Base-by-base conservation (phyloP, 2,888 invertebrate species). In the Oscheius sp. region DNA sequence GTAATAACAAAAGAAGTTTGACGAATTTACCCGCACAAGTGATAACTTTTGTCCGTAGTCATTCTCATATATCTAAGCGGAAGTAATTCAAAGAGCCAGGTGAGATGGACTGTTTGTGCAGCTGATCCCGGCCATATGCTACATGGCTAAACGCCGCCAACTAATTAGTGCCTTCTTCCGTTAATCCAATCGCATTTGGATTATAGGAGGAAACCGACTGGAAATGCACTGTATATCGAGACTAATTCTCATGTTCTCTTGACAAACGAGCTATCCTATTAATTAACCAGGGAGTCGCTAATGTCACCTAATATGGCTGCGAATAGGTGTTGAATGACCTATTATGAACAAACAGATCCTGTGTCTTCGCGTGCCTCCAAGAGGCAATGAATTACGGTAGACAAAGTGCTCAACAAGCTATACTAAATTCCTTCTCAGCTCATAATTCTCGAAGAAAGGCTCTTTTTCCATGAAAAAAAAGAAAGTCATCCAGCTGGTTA, bases 281-380 rank as follows among this genome's bases (percentile, higher is more conserved):
- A 62, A 62, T 62, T 62, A 62, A 33, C 62, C 62, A 62, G 26
- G 30, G 14, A 24, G 24, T 22, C 5, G 24, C 62, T 62, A 62
- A 62, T 62, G 62, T 47, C 62, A 62, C 47, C 62, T 62, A 62
- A 62, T 62, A 62, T 62, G 62, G 47, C 47, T 47, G 62, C 33
- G 62, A 62, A 62, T 45, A 62, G 62, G 62, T 45, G 49, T 62
- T 62, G 47, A 47, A 62, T 62, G 62, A 62, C 62, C 59, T 41
- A 41, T 44, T 41, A 41, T 59, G 44, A 44, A 44, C 59, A 59
- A 59, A 59, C 59, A 59, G 59, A 59, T 59, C 59, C 26, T 8
- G 59, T 59, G 59, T 59, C 59, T 59, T 44, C 33, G 32, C 54
- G 59, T 30, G 59, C 36, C 33, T 30, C 30, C 26, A n/a, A n/a